Evolutionary conservation across 2,797 vertebrate species (phyloP).

Genomic region (Gymnothorax reevesii): DNA sequence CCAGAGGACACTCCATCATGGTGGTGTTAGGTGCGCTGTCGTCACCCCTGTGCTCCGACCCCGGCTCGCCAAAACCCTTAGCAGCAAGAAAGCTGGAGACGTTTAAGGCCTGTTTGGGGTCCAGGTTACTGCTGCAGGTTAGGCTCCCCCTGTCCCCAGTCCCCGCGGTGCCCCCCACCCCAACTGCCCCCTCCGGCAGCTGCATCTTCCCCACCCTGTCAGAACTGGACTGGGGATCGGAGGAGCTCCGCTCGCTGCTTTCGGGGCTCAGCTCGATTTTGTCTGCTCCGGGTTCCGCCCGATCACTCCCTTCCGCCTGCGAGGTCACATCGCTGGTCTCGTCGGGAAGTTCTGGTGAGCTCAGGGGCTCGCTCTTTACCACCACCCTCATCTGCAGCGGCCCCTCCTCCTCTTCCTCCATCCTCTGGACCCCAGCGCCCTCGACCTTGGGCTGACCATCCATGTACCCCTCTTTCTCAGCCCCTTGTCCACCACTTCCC

Average conservation of each 20-base stretch:
- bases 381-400: constrained; percentile 84
- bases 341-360: constrained; percentile 88
- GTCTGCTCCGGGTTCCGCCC: constrained; percentile 84
- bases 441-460: constrained; percentile 57
- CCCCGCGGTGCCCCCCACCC: constrained; percentile 22
- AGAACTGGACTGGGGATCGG: constrained; percentile 84
- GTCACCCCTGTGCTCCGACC: constrained; percentile 52
- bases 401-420: constrained; percentile 73
- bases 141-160: constrained; percentile 46
- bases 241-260: constrained; percentile 91
- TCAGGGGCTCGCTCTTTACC: constrained; percentile 91
- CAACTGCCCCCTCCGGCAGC: constrained; percentile 77
- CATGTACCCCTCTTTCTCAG: constrained; percentile 71
- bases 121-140: constrained; percentile 68
- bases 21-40: constrained; percentile 92
- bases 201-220: constrained; percentile 81
- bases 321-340: constrained; percentile 92
- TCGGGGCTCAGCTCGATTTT: constrained; percentile 94
- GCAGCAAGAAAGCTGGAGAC: constrained; percentile 84
- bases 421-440: constrained; percentile 60
- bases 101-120: constrained; percentile 82
- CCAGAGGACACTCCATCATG: constrained; percentile 82
- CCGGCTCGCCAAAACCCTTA: constrained; percentile 74
- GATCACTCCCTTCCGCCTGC: constrained; percentile 88
- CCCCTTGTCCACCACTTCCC: constrained; percentile 70